Base-by-base conservation (phyloP, 2,888 invertebrate genomes). In the Trissoscelio sp. region DNA sequence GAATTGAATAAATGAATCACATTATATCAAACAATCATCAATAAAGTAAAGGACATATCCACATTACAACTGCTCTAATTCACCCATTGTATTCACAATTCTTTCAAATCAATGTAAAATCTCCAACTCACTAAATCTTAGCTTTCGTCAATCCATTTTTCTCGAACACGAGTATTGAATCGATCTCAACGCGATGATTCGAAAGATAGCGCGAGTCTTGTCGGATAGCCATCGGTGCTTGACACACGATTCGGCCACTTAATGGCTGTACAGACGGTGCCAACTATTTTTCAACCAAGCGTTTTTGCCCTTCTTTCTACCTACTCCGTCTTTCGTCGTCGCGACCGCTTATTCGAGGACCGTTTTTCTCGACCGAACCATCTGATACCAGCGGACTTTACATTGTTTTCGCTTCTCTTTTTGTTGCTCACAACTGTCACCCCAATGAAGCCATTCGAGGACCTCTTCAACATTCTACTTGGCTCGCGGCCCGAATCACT, bases 191-290 rank as follows among this genome's bases (percentile, higher is more conserved):
- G 37, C 37, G 73, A 77, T 67, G 67, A 67, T 69, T 67, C 73
- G 18, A 51, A 44, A 67, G 75, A 67, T 67, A 60, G 24, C 14
- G 9, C 3, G 51, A 53, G 51, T 24, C 60, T 66, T 48, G 58
- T 57, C 28, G 78, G 77, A 70, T 78, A 66, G 39, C 60, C 70
- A 79, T 83, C 80, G 79, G 62, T 69, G 62, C 77, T 79, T 72
- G 79, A 78, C 77, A 74, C 64, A 72, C 82, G 82, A 84, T 83
- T 84, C 74, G 73, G 80, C 80, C 85, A 86, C 86, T 86, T 85
- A 84, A 86, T 83, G 82, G 75, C 84, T 85, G 83, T 84, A 83
- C 84, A 84, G 86, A 87, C 85, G 73, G 83, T 74, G 83, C 79
- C 84, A 86, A 86, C 86, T 85, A 85, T 87, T 86, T 86, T 85